These are phyloP conservation scores for Dipodomys stephensi DNA, from an alignment of 2,113 vertebrate species.

Conservation along the genomic window DNA sequence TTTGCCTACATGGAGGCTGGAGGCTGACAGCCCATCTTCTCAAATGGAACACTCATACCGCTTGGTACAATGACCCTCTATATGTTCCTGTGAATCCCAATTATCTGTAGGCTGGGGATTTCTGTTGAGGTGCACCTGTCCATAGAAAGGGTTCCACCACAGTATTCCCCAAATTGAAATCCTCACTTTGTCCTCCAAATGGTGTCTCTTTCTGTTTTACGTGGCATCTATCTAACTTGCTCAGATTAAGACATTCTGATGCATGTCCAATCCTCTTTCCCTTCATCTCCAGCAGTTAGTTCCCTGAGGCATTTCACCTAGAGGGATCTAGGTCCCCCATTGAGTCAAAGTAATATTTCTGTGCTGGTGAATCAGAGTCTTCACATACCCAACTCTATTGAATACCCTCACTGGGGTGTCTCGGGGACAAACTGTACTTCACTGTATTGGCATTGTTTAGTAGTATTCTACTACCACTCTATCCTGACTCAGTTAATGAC, in stretches of 20 bases:
- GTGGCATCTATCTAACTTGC: not conserved
- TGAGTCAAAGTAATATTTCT: not conserved
- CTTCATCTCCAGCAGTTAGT: no score
- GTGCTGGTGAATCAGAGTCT: not conserved
- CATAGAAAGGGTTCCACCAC: not conserved
- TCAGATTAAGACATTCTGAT: not conserved
- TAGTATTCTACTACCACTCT: no score
- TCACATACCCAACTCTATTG: not conserved
- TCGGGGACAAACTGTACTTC: not conserved
- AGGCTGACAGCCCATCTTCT: not conserved
- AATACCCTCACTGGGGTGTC: not conserved
- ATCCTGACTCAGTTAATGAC: not conserved
- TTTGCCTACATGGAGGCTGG: fast-evolving
- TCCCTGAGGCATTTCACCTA: not conserved
- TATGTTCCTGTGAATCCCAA: not conserved
- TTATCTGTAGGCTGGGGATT: no score
- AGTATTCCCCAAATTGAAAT: not conserved
- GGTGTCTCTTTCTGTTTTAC: not conserved
- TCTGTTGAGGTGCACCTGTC: not conserved
- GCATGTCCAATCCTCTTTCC: not conserved
- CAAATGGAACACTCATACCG: fast-evolving
- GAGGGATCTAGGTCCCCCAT: not conserved
- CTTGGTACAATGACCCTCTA: not conserved
- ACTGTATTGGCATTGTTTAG: no score
- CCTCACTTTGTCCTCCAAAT: not conserved